phyloP scores from a whole-genome alignment of 2,888 invertebrate genomes.

The Saturnia japonica region DNA sequence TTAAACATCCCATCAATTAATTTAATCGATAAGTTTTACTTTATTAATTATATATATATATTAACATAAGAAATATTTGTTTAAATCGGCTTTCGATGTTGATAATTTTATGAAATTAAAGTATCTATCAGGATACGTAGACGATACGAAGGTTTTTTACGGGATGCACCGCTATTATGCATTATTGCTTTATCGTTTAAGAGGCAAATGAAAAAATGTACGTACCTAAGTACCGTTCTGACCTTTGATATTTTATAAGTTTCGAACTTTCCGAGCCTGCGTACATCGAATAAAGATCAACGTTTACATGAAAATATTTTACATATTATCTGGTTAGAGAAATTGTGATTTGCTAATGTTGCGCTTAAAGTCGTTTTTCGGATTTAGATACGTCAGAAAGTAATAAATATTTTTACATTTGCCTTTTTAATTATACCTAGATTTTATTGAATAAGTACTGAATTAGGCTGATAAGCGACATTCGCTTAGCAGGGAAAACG shows the following conservation, averaged over 20 bases:
- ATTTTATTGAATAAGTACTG: conserved; percentile 21
- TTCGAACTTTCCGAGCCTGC: conserved; percentile 5
- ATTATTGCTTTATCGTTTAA: conserved; percentile 18
- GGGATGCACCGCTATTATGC: conserved; percentile 17
- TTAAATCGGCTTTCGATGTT: conserved; percentile 42
- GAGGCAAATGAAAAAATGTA: conserved; percentile 18
- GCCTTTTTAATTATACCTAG: conserved; percentile 19
- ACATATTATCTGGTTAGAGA: not conserved
- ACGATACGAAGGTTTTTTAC: conserved; percentile 7
- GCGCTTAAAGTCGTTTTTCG: not conserved
- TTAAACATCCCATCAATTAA: conserved; percentile 14
- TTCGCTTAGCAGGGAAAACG: conserved; percentile 31
- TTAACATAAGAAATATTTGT: conserved; percentile 32
- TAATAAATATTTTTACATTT: conserved; percentile 15
- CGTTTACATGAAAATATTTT: not conserved
- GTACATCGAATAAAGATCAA: conserved; percentile 4
- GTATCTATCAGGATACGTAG: not conserved
- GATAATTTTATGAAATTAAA: conserved; percentile 28
- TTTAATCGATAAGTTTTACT: conserved; percentile 11
- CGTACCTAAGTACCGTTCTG: not conserved
- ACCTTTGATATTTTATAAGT: not conserved
- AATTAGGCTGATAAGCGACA: conserved; percentile 21
- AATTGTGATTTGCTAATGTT: not conserved
- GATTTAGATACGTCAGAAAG: not conserved
- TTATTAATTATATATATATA: conserved; percentile 18